Evolutionary conservation across 2,113 vertebrate genomes (phyloP).

Genomic region (Ibidorhyncha struthersii): DNA sequence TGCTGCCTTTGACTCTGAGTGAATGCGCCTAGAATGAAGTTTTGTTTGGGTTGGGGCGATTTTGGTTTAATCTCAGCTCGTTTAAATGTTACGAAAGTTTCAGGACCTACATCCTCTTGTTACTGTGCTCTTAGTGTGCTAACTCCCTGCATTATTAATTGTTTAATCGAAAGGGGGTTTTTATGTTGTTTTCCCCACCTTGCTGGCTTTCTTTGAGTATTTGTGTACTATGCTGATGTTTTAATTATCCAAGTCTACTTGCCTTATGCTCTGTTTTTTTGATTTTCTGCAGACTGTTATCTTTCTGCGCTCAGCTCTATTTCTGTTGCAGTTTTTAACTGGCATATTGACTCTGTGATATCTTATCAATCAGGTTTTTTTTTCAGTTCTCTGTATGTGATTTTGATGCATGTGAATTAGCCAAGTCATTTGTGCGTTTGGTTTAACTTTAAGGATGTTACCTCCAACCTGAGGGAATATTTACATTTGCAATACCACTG

Average conservation of each 20-base stretch:
- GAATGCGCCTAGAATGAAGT: not conserved
- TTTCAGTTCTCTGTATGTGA: not conserved
- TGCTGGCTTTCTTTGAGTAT: not conserved
- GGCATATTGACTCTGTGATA: not conserved
- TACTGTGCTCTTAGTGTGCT: not conserved
- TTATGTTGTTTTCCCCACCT: not conserved
- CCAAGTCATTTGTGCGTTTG: not conserved
- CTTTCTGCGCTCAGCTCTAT: not conserved
- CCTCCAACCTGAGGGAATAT: not conserved
- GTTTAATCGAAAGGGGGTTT: not conserved
- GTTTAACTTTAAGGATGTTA: not conserved
- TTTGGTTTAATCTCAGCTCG: not conserved
- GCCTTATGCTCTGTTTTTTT: not conserved
- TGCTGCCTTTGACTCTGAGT: not conserved
- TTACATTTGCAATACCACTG: accelerated
- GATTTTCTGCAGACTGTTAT: not conserved
- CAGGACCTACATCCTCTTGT: not conserved
- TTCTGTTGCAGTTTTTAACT: not conserved
- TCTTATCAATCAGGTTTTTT: not conserved
- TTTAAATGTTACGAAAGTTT: not conserved
- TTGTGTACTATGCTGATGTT: not conserved
- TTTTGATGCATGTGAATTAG: not conserved
- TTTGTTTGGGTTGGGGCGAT: not conserved
- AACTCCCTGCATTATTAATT: not conserved
- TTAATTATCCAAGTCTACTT: not conserved